These are phyloP conservation scores for Lanistes nyassanus DNA, from an alignment of 1,140 invertebrate genomes.

Conservation along the genomic window DNA sequence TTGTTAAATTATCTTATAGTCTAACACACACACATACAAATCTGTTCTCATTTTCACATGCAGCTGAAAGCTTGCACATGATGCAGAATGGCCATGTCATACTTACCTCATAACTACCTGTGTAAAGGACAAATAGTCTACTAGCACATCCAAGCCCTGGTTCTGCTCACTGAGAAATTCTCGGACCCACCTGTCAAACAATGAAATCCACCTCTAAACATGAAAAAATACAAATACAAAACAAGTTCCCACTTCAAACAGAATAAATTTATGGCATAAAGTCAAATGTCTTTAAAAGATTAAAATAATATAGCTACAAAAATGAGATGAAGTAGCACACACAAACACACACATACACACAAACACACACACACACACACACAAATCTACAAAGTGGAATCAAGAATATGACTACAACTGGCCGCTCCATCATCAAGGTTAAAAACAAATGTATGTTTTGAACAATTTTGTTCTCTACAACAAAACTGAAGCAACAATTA, in stretches of 20 bases:
- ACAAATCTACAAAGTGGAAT: background rate
- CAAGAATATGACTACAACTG: background rate
- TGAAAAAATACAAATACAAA: background rate
- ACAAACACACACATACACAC: conserved; percentile 1
- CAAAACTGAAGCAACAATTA: no score
- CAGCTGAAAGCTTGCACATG: background rate
- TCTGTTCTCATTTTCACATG: background rate
- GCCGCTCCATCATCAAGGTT: background rate
- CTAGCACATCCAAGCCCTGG: conserved; percentile 93
- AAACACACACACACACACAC: conserved; percentile 10
- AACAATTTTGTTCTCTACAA: no score
- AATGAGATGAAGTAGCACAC: background rate
- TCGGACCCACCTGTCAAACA: conserved; percentile 88
- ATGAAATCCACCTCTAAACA: conserved; percentile 10
- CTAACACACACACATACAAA: no score
- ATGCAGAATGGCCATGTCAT: background rate
- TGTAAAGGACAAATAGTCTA: conserved; percentile 89
- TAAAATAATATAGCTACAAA: no score
- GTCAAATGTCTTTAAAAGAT: no score
- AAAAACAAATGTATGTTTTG: no score
- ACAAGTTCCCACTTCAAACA: no score
- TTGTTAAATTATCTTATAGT: no score
- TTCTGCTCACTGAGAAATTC: conserved; percentile 97
- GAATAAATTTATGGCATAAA: no score
- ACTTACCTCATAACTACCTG: conserved; percentile 64